Base-by-base conservation (phyloP, 1,140 invertebrate genomes). In the Anastrepha obliqua region DNA sequence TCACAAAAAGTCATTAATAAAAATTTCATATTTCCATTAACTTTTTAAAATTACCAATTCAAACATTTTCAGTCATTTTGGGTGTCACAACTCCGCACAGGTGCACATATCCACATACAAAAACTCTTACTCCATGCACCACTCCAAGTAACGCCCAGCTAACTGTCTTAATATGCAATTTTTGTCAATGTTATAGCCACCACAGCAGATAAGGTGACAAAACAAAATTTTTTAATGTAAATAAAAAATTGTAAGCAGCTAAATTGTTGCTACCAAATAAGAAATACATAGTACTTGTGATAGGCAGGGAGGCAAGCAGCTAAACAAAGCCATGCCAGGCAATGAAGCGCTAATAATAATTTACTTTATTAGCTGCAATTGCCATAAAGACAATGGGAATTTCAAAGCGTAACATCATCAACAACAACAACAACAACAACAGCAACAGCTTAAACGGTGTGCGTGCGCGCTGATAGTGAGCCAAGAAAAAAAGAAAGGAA, bases 361-460 rank as follows among this genome's bases (percentile, higher is more conserved):
- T 92, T 92, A 90, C 90, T 92, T 92, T 92, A 92, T 92, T 91
- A 90, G 91, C 91, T 90, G 90, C 90, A 91, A 92, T 91, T 90
- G 90, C 91, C 91, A 92, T 91, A 91, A 89, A 90, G 90, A 91
- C 86, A 87, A 86, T 87, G 62, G 67, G 47, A 88, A 86, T 55
- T 65, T 55, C 67, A 78, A 87, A 74, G 74, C 17, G 55, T n/a
- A 65, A 55, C 51, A 85, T 58, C 29, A 1, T 29, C 29, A 29
- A 29, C 29, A 15, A 74, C 9, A 85, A 29, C 47, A 85, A 15
- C 11, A 55, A 8, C 51, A 55, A 55, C 13, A 74, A 81, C n/a
- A 81, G 47, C 74, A 81, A 29, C 47, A 81, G 20, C 74, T 17
- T n/a, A 29, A 5, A 4, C 29, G 11, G 7, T 1, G n/a, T 39